A percentile compares a stretch with the other conserved stretches of the same genome.
Conservation (phyloP, 64 coral and sea anemone species). For the Anthopleura sola region DNA sequence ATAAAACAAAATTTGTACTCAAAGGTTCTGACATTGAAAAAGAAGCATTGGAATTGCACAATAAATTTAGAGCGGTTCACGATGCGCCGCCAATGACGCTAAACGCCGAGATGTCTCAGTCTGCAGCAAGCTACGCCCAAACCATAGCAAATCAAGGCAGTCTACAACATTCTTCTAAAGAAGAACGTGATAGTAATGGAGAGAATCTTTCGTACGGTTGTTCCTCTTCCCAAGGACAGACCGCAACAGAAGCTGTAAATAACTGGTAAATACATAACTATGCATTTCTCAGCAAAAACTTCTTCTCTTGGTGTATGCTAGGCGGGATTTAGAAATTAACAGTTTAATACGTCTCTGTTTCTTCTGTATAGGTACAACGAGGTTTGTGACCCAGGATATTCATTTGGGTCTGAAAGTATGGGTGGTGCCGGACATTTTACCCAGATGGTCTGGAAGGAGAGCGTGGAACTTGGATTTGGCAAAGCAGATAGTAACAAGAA, state of each 20-base stretch:
- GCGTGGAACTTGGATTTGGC: slow-evolving; percentile 67
- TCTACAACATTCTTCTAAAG: slow-evolving; percentile 25
- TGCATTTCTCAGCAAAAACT: no score
- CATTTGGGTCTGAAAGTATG: slow-evolving; percentile 17
- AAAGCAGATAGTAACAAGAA: slow-evolving; percentile 11
- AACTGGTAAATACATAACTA: slow-evolving; percentile 27
- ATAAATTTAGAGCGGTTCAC: slow-evolving; percentile 56
- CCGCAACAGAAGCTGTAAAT: slow-evolving; percentile 6
- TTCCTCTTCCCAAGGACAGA: background rate
- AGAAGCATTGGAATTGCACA: slow-evolving; percentile 43
- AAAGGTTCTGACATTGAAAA: slow-evolving; percentile 27
- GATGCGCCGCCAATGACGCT: slow-evolving; percentile 60
- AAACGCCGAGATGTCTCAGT: slow-evolving; percentile 40
- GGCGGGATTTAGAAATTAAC: no score
- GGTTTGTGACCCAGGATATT: slow-evolving; percentile 56
- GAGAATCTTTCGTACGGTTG: slow-evolving; percentile 78
- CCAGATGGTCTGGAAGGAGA: slow-evolving; percentile 81
- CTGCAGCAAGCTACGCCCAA: slow-evolving; percentile 39
- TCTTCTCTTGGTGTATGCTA: no score
- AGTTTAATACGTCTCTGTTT: no score
- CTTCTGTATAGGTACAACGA: slow-evolving; percentile 77
- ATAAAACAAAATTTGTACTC: no score
- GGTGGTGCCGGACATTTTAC: slow-evolving; percentile 69
- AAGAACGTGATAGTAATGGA: slow-evolving; percentile 28
- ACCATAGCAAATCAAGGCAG: slow-evolving; percentile 29